A percentile compares a stretch with the other conserved stretches of the same genome.
These are phyloP conservation scores for Pogonus chalceus DNA, from an alignment of 1,140 invertebrate species.

Conservation along the genomic window DNA sequence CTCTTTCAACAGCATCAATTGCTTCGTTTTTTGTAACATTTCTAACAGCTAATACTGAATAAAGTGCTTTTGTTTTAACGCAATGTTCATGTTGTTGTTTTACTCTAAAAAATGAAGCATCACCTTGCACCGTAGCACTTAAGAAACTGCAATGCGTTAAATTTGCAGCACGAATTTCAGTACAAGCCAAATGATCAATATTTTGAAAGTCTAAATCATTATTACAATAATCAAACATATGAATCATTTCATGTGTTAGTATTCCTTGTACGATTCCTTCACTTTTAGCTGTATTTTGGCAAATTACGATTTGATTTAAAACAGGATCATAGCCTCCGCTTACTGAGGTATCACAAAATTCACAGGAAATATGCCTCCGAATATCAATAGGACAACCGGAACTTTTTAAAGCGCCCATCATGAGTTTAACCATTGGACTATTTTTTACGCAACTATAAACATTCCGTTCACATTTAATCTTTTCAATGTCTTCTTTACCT, in stretches of 20 bases:
- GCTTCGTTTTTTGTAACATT: slow-evolving; percentile 65
- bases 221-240: slow-evolving; percentile 92
- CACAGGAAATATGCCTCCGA: slow-evolving; percentile 81
- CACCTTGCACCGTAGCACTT: slow-evolving; percentile 65
- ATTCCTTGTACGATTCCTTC: slow-evolving; percentile 63
- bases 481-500: slow-evolving; percentile 56
- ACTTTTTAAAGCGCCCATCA: slow-evolving; percentile 73
- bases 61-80: slow-evolving; percentile 77
- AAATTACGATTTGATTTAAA: slow-evolving; percentile 85
- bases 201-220: slow-evolving; percentile 84
- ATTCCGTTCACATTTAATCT: slow-evolving; percentile 70
- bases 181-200: slow-evolving; percentile 88
- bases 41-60: slow-evolving; percentile 71
- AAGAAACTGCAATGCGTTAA: slow-evolving; percentile 84
- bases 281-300: slow-evolving; percentile 68
- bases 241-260: slow-evolving; percentile 86
- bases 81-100: slow-evolving; percentile 71
- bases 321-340: slow-evolving; percentile 88
- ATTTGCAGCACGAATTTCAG: slow-evolving; percentile 87
- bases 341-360: slow-evolving; percentile 72
- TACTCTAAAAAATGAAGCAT: slow-evolving; percentile 62
- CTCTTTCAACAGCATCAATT: slow-evolving; percentile 65
- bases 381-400: slow-evolving; percentile 78
- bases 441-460: slow-evolving; percentile 64
- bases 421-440: slow-evolving; percentile 74